Conservation (phyloP, 2,113 vertebrate species). For the Salminus brasiliensis region DNA sequence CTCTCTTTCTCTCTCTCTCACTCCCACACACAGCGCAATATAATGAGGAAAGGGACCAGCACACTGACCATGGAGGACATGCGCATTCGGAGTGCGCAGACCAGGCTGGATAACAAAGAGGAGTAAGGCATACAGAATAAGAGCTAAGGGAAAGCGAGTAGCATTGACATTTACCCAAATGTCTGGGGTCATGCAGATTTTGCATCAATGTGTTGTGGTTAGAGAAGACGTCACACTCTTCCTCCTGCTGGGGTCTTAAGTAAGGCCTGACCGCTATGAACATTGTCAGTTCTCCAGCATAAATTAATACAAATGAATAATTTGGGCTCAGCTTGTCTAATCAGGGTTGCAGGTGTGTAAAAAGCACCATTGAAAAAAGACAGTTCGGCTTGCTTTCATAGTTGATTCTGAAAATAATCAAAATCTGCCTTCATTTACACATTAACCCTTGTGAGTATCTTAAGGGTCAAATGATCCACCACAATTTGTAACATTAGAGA, state of each 20-base stretch:
- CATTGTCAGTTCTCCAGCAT: background rate
- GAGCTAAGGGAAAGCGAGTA: background rate
- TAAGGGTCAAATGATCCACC: no score
- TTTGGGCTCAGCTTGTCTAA: no score
- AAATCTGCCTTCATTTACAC: no score
- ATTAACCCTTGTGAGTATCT: no score
- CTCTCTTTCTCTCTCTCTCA: background rate
- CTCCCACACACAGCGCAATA: background rate
- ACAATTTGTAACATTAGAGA: no score
- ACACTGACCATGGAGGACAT: conserved; percentile 1
- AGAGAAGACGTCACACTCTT: background rate
- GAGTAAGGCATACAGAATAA: background rate
- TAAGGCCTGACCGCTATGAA: background rate
- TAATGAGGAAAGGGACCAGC: background rate
- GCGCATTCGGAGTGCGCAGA: background rate
- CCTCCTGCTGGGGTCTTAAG: background rate
- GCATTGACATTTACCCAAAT: background rate
- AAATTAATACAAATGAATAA: no score
- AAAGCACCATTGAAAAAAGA: no score
- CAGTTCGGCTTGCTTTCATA: no score
- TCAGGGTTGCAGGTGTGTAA: no score
- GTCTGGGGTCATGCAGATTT: background rate
- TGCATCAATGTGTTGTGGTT: background rate
- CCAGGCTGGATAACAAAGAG: background rate
- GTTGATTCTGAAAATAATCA: no score